Evolutionary conservation across 2,113 vertebrate species (phyloP).

Genomic region (Pyrgilauda ruficollis): DNA sequence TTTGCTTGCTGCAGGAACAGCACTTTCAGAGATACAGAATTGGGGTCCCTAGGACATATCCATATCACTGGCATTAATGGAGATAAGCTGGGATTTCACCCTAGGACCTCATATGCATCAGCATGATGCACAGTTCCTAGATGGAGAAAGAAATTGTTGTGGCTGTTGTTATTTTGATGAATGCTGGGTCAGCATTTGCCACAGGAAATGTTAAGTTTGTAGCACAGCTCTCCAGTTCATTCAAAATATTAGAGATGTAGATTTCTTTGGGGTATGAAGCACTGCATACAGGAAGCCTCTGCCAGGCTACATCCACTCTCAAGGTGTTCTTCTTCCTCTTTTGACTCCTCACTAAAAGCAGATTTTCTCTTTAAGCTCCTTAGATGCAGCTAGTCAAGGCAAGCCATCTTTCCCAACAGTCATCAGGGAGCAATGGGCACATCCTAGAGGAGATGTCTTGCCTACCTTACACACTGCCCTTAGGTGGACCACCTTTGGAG

Average conservation of each 20-base stretch:
- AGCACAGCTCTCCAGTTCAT: neutral
- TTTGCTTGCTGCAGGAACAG: neutral
- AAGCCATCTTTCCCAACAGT: neutral
- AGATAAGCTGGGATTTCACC: neutral
- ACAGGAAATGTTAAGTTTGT: neutral
- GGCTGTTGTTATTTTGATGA: neutral
- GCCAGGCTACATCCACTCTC: neutral
- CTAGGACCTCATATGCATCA: neutral
- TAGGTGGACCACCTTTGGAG: fast-evolving
- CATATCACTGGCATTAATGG: neutral
- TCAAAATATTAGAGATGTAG: neutral
- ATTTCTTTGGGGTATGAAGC: neutral
- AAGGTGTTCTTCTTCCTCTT: neutral
- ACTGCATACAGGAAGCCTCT: neutral
- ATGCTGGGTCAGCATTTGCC: neutral
- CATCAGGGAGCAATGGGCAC: neutral
- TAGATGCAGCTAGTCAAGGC: neutral
- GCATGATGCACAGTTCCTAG: neutral
- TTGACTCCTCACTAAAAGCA: neutral
- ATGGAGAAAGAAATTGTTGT: neutral
- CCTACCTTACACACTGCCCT: neutral
- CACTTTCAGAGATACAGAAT: neutral
- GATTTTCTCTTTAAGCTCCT: neutral
- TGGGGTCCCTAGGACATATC: fast-evolving
- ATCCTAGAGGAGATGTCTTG: neutral